Base-by-base conservation (phyloP, 2,797 vertebrate genomes). In the Urocyon cinereoargenteus region DNA sequence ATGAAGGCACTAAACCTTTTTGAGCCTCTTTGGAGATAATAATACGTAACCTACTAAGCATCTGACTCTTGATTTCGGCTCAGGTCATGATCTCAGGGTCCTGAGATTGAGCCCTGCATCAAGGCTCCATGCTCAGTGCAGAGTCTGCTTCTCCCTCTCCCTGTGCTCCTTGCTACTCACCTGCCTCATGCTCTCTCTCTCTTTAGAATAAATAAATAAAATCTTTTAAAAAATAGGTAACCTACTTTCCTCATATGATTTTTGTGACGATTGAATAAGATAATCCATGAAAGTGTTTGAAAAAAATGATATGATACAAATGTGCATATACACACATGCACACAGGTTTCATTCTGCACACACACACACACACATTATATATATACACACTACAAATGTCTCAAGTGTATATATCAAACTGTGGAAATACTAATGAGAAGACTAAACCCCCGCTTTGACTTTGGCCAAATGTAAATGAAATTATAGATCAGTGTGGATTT, bases 381-480 rank as follows among this genome's bases (percentile, higher is more conserved):
- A 68, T 45, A 59, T 12, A 49, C 21, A 40, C 9, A 18, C 9
- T 28, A 91, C 24, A 84, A 22, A 55, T 51, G 13, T 31, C 22
- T 93, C 59, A 90, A 1, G 59, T 89, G 6, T 45, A 19, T 51
- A n/a, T 3, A 36, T 68, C 59, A 72, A 64, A 75, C 9, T 84
- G 45, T 24, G 28, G 68, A 51, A 83, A 83, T 81, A 68, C 79
- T 62, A 57, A 78, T 59, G 11, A 70, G 93, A 93, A 81, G 16
- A 26, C 36, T 73, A 89, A 91, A 86, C 18, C 49, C 6, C 85
- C 83, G 31, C 72, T 90, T 22, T 95, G 92, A 51, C 26, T 18
- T 87, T 85, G 83, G 53, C 22, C 70, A 53, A 81, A 55, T 62
- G 14, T 93, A 86, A 95, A 26, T 91, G 49, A 78, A 89, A 66